These are phyloP conservation scores for Zoanthus solanderi DNA, from an alignment of 92 coral and sea anemone genomes.

Conservation along the genomic window DNA sequence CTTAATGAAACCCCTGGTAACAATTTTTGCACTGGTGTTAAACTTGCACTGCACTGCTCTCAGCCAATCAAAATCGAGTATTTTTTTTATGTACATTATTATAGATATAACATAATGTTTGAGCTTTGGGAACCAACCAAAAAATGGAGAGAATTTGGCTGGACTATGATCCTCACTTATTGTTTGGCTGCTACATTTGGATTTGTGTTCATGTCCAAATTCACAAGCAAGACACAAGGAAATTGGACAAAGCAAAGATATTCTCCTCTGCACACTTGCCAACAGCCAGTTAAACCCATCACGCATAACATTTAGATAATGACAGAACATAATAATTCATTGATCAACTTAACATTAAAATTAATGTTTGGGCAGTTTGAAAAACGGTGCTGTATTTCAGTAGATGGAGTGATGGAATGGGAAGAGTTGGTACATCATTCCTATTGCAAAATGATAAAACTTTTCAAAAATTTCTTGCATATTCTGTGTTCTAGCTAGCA, in stretches of 20 bases:
- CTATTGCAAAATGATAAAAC: too few species aligned
- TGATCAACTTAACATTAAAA: background rate
- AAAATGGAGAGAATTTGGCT: background rate
- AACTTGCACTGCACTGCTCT: too few species aligned
- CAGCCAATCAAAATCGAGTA: too few species aligned
- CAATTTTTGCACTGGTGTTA: too few species aligned
- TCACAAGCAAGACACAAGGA: conserved; percentile 49
- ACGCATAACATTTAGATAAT: too few species aligned
- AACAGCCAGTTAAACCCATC: conserved; percentile 10
- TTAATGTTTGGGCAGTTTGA: background rate
- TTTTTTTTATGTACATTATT: too few species aligned
- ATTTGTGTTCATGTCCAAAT: conserved; percentile 39
- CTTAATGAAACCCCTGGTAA: too few species aligned
- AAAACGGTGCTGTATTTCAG: background rate
- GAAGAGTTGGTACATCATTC: background rate
- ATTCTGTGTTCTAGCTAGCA: too few species aligned
- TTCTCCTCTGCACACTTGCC: conserved; percentile 37
- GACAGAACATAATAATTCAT: too few species aligned
- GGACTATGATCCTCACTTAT: conserved; percentile 47
- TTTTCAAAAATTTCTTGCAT: too few species aligned
- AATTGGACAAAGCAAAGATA: conserved; percentile 38
- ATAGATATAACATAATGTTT: background rate
- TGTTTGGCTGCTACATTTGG: conserved; percentile 28
- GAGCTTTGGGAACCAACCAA: conserved; percentile 53
- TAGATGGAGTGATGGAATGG: too few species aligned